phyloP scores from a whole-genome alignment of 2,113 vertebrate genomes.

The Festucalex cinctus region DNA sequence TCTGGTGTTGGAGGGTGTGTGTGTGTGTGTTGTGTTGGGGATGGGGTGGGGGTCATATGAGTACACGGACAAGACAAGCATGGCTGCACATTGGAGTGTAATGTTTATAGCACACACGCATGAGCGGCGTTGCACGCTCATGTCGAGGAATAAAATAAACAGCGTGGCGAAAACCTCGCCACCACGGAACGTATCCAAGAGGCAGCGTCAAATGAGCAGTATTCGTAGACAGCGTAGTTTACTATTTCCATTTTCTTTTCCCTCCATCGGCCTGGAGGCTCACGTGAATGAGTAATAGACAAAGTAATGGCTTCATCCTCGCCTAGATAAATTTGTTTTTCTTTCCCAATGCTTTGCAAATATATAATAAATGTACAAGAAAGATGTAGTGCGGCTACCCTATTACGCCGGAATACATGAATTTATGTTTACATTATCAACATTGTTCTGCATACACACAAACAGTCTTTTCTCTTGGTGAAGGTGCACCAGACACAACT shows the following conservation, averaged over 20 bases:
- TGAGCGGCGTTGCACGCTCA: conserved; percentile 18
- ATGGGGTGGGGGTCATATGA: conserved; percentile 24
- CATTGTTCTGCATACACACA: conserved; percentile 59
- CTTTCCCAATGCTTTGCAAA: conserved; percentile 47
- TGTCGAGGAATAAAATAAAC: conserved; percentile 25
- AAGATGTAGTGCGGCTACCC: conserved; percentile 62
- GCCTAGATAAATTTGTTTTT: conserved; percentile 61
- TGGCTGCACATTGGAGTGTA: conserved; percentile 36
- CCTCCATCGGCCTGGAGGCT: conserved; percentile 58
- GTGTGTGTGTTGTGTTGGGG: too few relatives aligned
- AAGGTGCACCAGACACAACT: not conserved
- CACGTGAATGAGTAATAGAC: conserved; percentile 67
- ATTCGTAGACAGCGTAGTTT: conserved; percentile 56
- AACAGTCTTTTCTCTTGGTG: conserved; percentile 30
- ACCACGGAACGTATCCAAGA: conserved; percentile 58
- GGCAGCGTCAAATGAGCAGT: conserved; percentile 42
- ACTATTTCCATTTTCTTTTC: conserved; percentile 51
- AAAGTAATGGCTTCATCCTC: conserved; percentile 67
- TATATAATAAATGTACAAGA: conserved; percentile 45
- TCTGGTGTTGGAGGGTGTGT: conserved; percentile 35
- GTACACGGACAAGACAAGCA: conserved; percentile 33
- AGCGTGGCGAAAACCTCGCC: conserved; percentile 45
- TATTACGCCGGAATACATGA: conserved; percentile 67
- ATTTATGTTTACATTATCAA: conserved; percentile 70
- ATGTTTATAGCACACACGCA: conserved; percentile 35